Evolutionary conservation across 1,140 invertebrate genomes (phyloP).

Genomic region (Schlechtendalia chinensis): DNA sequence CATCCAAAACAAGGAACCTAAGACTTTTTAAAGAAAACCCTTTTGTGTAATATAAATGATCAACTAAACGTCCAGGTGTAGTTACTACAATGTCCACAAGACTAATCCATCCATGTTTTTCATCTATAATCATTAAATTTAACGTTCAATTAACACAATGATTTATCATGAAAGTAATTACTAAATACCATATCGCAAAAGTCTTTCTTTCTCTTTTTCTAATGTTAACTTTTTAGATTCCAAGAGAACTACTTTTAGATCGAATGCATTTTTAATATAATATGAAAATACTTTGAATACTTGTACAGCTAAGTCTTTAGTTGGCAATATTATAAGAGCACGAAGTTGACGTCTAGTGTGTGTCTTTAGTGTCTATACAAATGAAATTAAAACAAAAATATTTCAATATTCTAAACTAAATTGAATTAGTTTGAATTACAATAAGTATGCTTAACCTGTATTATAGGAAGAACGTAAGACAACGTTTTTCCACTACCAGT

Average conservation of each 20-base stretch:
- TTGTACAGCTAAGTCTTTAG: constrained; percentile 83
- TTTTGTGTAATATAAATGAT: constrained; percentile 83
- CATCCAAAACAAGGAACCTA: constrained; percentile 88
- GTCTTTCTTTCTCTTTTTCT: constrained; percentile 47
- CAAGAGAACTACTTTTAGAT: constrained; percentile 63
- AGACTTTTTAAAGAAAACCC: constrained; percentile 81
- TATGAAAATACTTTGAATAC: constrained; percentile 79
- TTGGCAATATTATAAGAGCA: constrained; percentile 65
- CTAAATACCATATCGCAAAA: constrained; percentile 14
- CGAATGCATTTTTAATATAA: constrained; percentile 67
- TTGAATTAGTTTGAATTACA: not conserved
- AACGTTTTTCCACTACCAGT: constrained; percentile 98
- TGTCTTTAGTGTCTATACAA: constrained; percentile 57
- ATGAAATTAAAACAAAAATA: constrained; percentile 19
- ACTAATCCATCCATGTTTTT: constrained; percentile 55
- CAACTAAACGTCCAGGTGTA: constrained; percentile 88
- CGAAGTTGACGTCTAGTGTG: constrained; percentile 64
- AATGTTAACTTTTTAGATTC: constrained; percentile 30
- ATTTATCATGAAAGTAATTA: not conserved
- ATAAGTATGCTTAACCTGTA: constrained; percentile 64
- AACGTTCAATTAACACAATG: not conserved
- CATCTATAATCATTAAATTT: constrained; percentile 51
- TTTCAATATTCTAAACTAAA: constrained; percentile 51
- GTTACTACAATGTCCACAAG: constrained; percentile 86
- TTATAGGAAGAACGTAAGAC: constrained; percentile 87